A percentile compares a stretch with the other conserved stretches of the same genome.
Conservation (phyloP, 1,140 invertebrate species). For the Ceratosolen fusciceps region DNA sequence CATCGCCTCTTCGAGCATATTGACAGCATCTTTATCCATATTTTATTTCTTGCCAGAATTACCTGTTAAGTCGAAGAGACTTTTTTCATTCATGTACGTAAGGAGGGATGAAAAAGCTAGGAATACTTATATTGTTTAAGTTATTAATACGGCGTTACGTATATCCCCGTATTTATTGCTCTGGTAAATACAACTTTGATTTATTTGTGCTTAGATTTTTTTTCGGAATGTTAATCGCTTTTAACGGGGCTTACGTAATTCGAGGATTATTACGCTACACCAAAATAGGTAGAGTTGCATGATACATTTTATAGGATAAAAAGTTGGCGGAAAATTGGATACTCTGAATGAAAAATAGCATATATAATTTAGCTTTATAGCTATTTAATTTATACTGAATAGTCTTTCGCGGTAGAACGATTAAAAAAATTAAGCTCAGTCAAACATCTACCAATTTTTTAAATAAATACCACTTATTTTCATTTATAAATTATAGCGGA, state of each 20-base stretch:
- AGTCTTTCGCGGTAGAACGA: neutral
- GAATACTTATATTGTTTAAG: conserved; percentile 2
- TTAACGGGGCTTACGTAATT: conserved; percentile 12
- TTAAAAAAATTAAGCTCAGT: neutral
- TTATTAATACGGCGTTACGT: neutral
- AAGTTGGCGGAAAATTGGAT: conserved; percentile 27
- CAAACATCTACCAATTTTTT: neutral
- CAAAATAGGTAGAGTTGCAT: neutral
- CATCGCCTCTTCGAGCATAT: neutral
- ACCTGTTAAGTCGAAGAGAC: neutral
- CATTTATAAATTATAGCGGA: too few relatives aligned
- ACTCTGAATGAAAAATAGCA: neutral
- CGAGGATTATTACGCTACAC: conserved; percentile 26
- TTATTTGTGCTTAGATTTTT: conserved; percentile 24
- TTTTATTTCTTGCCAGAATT: conserved; percentile 29
- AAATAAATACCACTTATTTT: too few relatives aligned
- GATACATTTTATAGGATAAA: conserved; percentile 9
- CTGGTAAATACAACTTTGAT: conserved; percentile 30
- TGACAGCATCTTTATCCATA: neutral
- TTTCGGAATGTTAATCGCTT: conserved; percentile 27
- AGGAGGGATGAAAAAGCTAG: neutral
- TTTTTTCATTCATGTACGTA: neutral
- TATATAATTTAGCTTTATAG: conserved; percentile 26
- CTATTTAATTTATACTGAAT: conserved; percentile 25
- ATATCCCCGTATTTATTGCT: conserved; percentile 7